Evolutionary conservation across 2,797 vertebrate genomes (phyloP).

Genomic region (Centroberyx gerrardi): DNA sequence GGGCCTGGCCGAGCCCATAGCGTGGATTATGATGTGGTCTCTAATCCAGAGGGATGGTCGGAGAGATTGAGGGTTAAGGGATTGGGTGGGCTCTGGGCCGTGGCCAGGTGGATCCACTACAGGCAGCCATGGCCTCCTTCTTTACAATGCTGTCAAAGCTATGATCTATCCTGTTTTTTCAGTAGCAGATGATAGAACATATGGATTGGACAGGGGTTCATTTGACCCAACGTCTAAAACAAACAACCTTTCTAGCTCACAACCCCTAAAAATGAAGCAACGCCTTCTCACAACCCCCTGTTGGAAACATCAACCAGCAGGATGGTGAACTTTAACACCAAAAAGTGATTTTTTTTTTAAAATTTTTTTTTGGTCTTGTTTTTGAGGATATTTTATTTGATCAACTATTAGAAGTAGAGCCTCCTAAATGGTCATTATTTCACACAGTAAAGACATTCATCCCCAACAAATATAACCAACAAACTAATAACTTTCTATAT

Average conservation of each 20-base stretch:
- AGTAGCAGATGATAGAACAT: not conserved
- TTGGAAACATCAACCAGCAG: not conserved
- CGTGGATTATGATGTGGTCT: conserved; percentile 78
- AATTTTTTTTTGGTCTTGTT: not conserved
- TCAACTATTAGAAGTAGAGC: too few species aligned
- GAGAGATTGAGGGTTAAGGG: conserved; percentile 70
- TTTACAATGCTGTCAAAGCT: conserved; percentile 13
- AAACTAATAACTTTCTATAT: too few species aligned
- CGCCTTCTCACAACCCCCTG: too few species aligned
- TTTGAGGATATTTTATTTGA: too few species aligned
- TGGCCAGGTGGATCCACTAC: conserved; percentile 56
- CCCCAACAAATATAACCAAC: too few species aligned
- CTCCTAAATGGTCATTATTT: too few species aligned
- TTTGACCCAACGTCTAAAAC: not conserved
- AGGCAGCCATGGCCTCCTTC: conserved; percentile 4
- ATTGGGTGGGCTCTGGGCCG: conserved; percentile 64
- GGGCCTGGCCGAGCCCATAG: conserved; percentile 57
- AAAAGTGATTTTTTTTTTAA: not conserved
- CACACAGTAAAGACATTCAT: too few species aligned
- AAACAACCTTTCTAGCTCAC: too few species aligned
- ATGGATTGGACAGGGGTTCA: not conserved
- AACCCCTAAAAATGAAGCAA: too few species aligned
- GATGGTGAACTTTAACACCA: not conserved
- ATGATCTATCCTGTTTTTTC: not conserved
- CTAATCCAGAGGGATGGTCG: conserved; percentile 77